A percentile compares a stretch with the other conserved stretches of the same genome.
Evolutionary conservation across 1,140 invertebrate species (phyloP).

Genomic region (Ips nitidus): DNA sequence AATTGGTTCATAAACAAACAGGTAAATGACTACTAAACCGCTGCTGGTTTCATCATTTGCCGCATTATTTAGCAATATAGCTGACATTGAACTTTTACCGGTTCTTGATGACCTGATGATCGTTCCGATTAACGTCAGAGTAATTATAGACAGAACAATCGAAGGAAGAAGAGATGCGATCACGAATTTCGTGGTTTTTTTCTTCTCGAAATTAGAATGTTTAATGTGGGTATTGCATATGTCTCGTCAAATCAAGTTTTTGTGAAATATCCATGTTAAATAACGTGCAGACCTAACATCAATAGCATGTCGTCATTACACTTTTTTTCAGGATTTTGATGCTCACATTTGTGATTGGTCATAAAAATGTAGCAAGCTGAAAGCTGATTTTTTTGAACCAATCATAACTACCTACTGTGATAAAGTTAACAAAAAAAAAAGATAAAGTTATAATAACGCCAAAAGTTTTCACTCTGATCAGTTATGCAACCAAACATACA

Average conservation of each 20-base stretch:
- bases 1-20: slow-evolving; percentile 1
- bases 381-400: too few relatives aligned
- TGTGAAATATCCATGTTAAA: not conserved
- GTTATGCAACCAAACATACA: too few relatives aligned
- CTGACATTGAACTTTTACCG: slow-evolving; percentile 3
- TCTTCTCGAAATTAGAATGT: not conserved
- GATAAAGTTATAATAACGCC: too few relatives aligned
- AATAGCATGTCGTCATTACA: not conserved
- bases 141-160: not conserved
- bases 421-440: too few relatives aligned
- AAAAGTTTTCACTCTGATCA: too few relatives aligned
- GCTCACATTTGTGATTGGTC: not conserved
- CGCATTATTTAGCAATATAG: not conserved
- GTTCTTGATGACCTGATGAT: not conserved
- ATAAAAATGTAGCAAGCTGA: too few relatives aligned
- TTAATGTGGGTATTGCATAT: not conserved
- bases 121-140: slow-evolving; percentile 1
- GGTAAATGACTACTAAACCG: slow-evolving; percentile 4
- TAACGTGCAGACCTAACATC: too few relatives aligned
- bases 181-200: not conserved
- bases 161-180: slow-evolving; percentile 3
- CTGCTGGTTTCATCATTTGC: not conserved
- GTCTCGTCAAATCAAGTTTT: not conserved
- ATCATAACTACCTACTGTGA: too few relatives aligned
- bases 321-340: not conserved